These are phyloP conservation scores for Aproaerema taeniolella DNA, from an alignment of 2,888 invertebrate genomes.

Conservation along the genomic window DNA sequence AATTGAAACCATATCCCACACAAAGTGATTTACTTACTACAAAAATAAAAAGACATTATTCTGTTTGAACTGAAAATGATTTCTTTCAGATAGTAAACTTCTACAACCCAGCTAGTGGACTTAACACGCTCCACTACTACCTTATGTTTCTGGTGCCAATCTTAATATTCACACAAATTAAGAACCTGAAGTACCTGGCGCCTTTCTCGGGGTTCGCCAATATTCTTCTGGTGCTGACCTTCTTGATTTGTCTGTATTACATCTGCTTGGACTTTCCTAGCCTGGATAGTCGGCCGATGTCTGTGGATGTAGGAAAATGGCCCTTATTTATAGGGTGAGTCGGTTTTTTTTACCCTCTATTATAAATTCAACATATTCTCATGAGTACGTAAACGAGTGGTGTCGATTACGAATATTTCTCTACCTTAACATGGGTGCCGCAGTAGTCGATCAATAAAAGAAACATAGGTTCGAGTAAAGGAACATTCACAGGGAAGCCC, in stretches of 20 bases:
- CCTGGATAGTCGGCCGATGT: slow-evolving; percentile 68
- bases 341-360: neutral
- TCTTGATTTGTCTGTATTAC: slow-evolving; percentile 89
- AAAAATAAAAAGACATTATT: no score
- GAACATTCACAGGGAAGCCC: no score
- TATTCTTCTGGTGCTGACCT: slow-evolving; percentile 84
- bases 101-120: slow-evolving; percentile 30
- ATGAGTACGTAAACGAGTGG: no score
- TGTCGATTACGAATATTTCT: no score
- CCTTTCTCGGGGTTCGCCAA: slow-evolving; percentile 95
- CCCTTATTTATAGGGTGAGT: slow-evolving; percentile 90
- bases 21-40: no score
- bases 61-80: no score
- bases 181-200: slow-evolving; percentile 88
- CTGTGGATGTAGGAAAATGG: slow-evolving; percentile 76
- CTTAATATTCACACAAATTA: slow-evolving; percentile 73
- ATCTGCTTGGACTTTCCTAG: slow-evolving; percentile 78
- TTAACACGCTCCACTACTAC: slow-evolving; percentile 50
- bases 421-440: no score
- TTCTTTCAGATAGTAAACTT: slow-evolving; percentile 55
- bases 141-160: slow-evolving; percentile 59
- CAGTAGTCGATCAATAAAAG: no score
- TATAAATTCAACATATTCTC: no score
- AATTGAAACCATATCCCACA: no score
- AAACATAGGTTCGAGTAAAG: no score